A percentile compares a stretch with the other conserved stretches of the same genome.
Conservation (phyloP, 2,888 invertebrate species). For the Teleogryllus oceanicus region DNA sequence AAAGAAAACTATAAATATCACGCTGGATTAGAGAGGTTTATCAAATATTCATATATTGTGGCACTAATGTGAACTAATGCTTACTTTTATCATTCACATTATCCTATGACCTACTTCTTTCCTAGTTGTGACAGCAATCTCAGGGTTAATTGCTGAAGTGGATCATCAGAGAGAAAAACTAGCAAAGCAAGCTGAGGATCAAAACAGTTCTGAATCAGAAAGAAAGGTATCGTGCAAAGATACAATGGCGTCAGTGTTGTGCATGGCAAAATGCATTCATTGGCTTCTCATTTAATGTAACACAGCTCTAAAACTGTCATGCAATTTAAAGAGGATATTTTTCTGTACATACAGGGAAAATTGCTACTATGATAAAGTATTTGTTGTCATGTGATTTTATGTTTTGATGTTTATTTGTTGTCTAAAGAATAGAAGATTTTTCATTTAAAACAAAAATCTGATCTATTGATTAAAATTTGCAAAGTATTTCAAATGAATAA, state of each 20-base stretch:
- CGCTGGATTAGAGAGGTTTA: neutral
- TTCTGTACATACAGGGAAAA: neutral
- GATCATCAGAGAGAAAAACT: constrained; percentile 61
- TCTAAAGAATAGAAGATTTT: too few relatives aligned
- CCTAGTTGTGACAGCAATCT: constrained; percentile 74
- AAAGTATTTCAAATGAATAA: too few relatives aligned
- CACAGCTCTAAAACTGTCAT: neutral
- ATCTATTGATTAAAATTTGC: too few relatives aligned
- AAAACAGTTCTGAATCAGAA: constrained; percentile 30
- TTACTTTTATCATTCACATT: constrained; percentile 23
- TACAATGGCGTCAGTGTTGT: constrained; percentile 29
- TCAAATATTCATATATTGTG: neutral
- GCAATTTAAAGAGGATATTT: neutral
- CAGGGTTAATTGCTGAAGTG: constrained; percentile 76
- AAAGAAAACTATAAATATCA: too few relatives aligned
- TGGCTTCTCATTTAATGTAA: constrained; percentile 9
- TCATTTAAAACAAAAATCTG: too few relatives aligned
- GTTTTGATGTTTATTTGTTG: too few relatives aligned
- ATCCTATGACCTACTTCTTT: constrained; percentile 34
- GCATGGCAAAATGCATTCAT: constrained; percentile 32
- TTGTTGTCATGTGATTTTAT: too few relatives aligned
- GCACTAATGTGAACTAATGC: neutral
- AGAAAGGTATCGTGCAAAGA: constrained; percentile 35
- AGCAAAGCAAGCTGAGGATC: constrained; percentile 36
- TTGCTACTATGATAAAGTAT: too few relatives aligned